These are phyloP conservation scores for Apotomis turbidana DNA, from an alignment of 2,888 invertebrate species.

Conservation along the genomic window DNA sequence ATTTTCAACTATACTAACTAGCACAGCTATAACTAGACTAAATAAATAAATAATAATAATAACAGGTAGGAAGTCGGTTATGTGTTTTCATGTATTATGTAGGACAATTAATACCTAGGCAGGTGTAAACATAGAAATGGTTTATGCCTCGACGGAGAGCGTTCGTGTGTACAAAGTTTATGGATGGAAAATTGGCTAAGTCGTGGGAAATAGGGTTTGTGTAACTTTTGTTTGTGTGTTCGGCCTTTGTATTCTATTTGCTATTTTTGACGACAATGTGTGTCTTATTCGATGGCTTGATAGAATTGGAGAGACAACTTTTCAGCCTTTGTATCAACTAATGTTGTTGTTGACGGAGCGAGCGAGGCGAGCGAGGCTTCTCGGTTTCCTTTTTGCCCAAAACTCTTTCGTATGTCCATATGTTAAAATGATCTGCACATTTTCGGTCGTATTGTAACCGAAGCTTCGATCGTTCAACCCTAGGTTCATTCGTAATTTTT, in stretches of 20 bases:
- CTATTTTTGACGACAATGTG: neutral
- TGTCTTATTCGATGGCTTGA: neutral
- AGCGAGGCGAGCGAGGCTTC: too few species aligned
- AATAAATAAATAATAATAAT: too few species aligned
- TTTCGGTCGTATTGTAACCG: too few species aligned
- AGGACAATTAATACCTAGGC: constrained; percentile 21
- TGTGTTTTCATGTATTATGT: neutral
- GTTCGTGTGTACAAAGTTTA: constrained; percentile 53
- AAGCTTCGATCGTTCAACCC: too few species aligned
- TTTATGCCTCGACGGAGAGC: constrained; percentile 49
- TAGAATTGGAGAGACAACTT: neutral
- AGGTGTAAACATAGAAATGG: constrained; percentile 38
- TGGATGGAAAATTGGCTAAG: constrained; percentile 53
- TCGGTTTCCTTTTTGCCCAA: too few species aligned
- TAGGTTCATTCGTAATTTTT: too few species aligned
- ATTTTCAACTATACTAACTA: too few species aligned
- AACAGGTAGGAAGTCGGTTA: neutral
- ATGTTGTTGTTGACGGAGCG: too few species aligned
- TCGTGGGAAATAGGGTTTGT: constrained; percentile 46
- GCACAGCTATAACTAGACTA: too few species aligned
- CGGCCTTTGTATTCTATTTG: constrained; percentile 5
- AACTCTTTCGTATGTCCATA: too few species aligned
- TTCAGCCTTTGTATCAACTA: too few species aligned
- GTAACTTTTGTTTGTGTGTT: constrained; percentile 47
- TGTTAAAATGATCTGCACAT: too few species aligned